Evolutionary conservation across 2,113 vertebrate genomes (phyloP).

Genomic region (Balaeniceps rex): DNA sequence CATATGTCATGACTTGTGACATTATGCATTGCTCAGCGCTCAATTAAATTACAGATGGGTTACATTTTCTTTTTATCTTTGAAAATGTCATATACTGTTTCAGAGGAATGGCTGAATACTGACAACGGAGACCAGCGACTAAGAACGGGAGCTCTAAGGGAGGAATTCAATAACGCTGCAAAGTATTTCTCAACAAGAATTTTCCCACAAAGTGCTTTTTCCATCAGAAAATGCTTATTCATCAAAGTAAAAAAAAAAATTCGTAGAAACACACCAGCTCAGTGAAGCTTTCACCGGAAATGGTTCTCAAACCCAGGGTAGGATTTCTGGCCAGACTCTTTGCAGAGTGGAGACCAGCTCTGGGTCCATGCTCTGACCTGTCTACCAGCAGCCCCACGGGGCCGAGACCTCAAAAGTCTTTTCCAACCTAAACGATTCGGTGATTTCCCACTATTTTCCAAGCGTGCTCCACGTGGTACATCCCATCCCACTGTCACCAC

Average conservation of each 20-base stretch:
- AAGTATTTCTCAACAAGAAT: not conserved
- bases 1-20: not conserved
- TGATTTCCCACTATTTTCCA: not conserved
- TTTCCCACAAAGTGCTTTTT: not conserved
- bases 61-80: not conserved
- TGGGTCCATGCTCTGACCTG: accelerated
- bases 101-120: not conserved
- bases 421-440: not conserved
- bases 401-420: not conserved
- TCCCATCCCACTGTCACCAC: not conserved
- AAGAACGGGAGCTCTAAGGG: not conserved
- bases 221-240: not conserved
- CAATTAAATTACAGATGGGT: not conserved
- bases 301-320: not conserved
- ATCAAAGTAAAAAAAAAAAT: not conserved
- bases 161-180: not conserved
- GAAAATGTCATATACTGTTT: not conserved
- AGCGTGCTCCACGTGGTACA: accelerated
- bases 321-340: not conserved
- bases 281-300: not conserved
- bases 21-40: not conserved
- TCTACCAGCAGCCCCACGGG: not conserved
- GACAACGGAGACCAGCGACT: not conserved
- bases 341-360: not conserved
- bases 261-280: not conserved